Percentiles rank a stretch among this genome's conserved stretches.
Conservation (phyloP, 2,113 vertebrate genomes). For the Hypanus sabinus region DNA sequence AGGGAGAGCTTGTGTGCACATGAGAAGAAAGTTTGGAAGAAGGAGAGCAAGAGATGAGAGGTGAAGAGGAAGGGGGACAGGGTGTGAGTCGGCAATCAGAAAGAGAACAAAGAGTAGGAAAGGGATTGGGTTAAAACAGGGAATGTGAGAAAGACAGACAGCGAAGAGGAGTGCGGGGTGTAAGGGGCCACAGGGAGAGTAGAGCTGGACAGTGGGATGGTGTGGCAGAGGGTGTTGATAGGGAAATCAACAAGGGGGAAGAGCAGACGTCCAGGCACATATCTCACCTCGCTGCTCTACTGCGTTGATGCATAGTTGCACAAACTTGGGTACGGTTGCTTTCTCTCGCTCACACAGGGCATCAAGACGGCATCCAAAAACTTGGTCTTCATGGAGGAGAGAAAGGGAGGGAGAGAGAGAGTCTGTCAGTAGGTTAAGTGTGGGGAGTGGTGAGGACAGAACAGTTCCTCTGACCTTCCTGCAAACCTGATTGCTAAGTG, state of each 20-base stretch:
- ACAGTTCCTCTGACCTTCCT: too few relatives aligned
- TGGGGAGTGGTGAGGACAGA: too few relatives aligned
- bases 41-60: not conserved
- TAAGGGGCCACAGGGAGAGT: not conserved
- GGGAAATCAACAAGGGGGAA: not conserved
- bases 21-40: not conserved
- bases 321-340: slow-evolving; percentile 72
- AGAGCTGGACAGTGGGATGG: not conserved
- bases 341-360: slow-evolving; percentile 77
- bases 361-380: slow-evolving; percentile 80
- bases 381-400: slow-evolving; percentile 65
- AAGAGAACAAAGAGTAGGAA: not conserved
- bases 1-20: too few relatives aligned
- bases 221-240: not conserved
- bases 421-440: too few relatives aligned
- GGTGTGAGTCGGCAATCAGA: not conserved
- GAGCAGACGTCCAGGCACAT: not conserved
- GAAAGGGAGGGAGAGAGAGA: too few relatives aligned
- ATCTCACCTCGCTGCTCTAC: slow-evolving; percentile 74
- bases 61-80: not conserved
- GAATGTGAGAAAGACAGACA: not conserved
- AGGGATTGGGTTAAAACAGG: not conserved
- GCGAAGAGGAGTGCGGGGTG: not conserved
- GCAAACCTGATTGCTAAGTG: too few relatives aligned
- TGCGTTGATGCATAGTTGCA: slow-evolving; percentile 70